phyloP scores from a whole-genome alignment of 2,797 vertebrate genomes.

The Allenopithecus nigroviridis region DNA sequence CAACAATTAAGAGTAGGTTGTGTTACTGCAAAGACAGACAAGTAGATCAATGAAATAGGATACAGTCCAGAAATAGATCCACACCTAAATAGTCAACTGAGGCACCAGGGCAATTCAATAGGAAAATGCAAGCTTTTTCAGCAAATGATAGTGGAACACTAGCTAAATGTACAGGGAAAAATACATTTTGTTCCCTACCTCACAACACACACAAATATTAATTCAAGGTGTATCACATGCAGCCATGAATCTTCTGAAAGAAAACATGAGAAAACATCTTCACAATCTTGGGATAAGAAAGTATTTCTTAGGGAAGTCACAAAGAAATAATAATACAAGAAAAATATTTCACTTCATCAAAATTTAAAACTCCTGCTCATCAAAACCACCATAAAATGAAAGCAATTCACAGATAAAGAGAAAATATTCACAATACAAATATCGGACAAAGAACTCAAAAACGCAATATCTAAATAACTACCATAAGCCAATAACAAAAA shows the following conservation, averaged over 20 bases:
- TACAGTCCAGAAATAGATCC: not conserved
- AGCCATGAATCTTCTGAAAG: not conserved
- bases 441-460: not conserved
- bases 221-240: not conserved
- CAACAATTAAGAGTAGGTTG: not conserved
- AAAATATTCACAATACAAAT: not conserved
- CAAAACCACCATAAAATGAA: not conserved
- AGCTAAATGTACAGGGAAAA: not conserved
- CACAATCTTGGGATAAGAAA: not conserved
- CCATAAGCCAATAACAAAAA: not conserved
- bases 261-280: not conserved
- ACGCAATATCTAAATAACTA: not conserved
- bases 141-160: not conserved
- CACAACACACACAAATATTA: not conserved
- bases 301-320: not conserved
- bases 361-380: not conserved
- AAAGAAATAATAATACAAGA: not conserved
- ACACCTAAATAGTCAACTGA: not conserved
- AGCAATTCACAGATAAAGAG: not conserved
- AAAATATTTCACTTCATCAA: not conserved
- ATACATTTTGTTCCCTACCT: not conserved
- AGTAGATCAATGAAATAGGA: not conserved
- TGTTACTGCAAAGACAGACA: not conserved
- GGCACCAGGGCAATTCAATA: not conserved
- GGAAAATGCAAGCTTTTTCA: not conserved